Evolutionary conservation across 2,888 invertebrate species (phyloP).

Genomic region (Macrostomum cliftonense): DNA sequence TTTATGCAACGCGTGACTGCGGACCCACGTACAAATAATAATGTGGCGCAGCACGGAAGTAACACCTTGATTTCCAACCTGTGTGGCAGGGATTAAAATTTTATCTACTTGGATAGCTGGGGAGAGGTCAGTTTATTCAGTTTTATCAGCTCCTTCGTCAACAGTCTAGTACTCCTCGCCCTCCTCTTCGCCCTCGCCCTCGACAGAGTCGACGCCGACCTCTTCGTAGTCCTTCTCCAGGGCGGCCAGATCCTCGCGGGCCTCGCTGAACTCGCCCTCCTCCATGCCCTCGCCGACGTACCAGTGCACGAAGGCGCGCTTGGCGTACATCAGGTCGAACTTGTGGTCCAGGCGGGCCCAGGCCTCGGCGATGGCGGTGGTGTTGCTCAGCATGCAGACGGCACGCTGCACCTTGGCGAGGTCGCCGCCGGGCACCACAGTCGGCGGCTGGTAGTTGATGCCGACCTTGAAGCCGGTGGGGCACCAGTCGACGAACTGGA

Average conservation of each 20-base stretch:
- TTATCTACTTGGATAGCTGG: too few species aligned
- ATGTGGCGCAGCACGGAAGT: too few species aligned
- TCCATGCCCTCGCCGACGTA: constrained; percentile 59
- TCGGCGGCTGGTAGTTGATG: constrained; percentile 64
- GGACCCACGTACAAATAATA: too few species aligned
- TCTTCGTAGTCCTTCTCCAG: constrained; percentile 38
- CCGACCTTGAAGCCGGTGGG: constrained; percentile 42
- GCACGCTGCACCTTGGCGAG: constrained; percentile 53
- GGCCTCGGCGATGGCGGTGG: constrained; percentile 69
- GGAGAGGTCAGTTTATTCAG: too few species aligned
- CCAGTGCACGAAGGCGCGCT: constrained; percentile 72
- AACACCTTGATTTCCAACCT: too few species aligned
- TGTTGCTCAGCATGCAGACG: constrained; percentile 69
- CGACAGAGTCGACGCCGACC: constrained; percentile 32
- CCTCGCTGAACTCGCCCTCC: constrained; percentile 65
- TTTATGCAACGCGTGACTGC: too few species aligned
- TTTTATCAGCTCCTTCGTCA: neutral
- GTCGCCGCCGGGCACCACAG: constrained; percentile 43
- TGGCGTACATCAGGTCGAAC: constrained; percentile 59
- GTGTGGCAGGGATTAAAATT: too few species aligned
- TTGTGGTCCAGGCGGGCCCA: constrained; percentile 61
- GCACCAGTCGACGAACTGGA: constrained; percentile 32
- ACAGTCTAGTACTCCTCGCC: constrained; percentile 12
- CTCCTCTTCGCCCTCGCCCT: constrained; percentile 11
- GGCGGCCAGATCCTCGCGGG: constrained; percentile 57